phyloP scores from a whole-genome alignment of 2,888 invertebrate species.

The Rhopalosiphum nymphaeae region DNA sequence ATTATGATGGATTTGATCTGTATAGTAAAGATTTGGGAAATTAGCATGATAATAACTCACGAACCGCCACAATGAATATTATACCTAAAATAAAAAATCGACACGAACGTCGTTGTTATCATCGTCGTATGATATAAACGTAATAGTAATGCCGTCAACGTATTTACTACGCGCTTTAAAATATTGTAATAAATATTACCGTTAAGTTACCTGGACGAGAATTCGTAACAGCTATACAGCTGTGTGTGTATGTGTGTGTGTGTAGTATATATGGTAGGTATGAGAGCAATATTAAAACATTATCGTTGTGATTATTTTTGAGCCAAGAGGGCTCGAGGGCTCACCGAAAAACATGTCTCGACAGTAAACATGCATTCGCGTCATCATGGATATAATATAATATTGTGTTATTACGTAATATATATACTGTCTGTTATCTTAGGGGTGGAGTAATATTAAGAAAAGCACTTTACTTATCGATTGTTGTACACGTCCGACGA shows the following conservation, averaged over 20 bases:
- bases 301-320: background rate
- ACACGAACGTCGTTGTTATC: background rate
- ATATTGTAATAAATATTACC: background rate
- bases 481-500: background rate
- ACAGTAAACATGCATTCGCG: background rate
- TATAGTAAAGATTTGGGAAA: background rate
- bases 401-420: background rate
- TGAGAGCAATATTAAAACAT: background rate
- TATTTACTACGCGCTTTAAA: background rate
- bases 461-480: constrained; percentile 36
- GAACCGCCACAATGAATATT: background rate
- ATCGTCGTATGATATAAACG: background rate
- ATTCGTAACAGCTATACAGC: background rate
- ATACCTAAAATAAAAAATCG: background rate
- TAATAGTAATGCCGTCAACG: background rate
- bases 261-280: background rate
- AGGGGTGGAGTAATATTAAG: background rate
- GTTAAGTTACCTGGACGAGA: background rate
- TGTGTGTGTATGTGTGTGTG: background rate
- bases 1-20: background rate
- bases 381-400: background rate
- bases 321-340: background rate
- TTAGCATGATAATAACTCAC: background rate
- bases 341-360: background rate
- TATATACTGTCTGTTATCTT: background rate